phyloP scores from a whole-genome alignment of 1,140 invertebrate species.

The Helicoverpa armigera region DNA sequence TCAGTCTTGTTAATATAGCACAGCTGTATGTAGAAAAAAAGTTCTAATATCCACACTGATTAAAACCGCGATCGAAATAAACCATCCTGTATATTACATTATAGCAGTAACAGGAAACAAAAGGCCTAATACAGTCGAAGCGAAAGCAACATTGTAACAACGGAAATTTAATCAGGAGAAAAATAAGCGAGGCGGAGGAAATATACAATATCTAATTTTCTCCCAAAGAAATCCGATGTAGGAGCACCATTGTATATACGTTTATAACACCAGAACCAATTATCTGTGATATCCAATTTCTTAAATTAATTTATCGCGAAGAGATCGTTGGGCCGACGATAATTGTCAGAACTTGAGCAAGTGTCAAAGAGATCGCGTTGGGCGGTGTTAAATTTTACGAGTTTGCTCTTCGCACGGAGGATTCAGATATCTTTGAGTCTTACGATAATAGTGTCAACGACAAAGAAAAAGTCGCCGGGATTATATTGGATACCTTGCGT shows the following conservation, averaged over 20 bases:
- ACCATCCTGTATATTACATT: slow-evolving; percentile 10
- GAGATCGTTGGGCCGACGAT: slow-evolving; percentile 30
- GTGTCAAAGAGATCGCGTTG: slow-evolving; percentile 35
- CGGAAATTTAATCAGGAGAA: slow-evolving; percentile 45
- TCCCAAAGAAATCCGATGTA: slow-evolving; percentile 37
- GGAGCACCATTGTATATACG: slow-evolving; percentile 22
- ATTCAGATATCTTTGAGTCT: slow-evolving; percentile 7
- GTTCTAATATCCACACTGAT: neutral
- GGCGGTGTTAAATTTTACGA: slow-evolving; percentile 38
- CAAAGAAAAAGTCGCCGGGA: neutral
- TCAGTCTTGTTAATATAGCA: too few relatives aligned
- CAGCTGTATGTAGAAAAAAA: neutral
- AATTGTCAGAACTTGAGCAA: slow-evolving; percentile 43
- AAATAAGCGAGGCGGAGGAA: slow-evolving; percentile 20
- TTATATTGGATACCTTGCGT: slow-evolving; percentile 18
- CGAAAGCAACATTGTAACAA: slow-evolving; percentile 17
- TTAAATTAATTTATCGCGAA: slow-evolving; percentile 46
- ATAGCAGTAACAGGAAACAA: slow-evolving; percentile 25
- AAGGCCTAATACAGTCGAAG: slow-evolving; percentile 37
- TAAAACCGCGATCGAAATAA: neutral
- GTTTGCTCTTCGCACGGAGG: neutral
- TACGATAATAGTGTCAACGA: slow-evolving; percentile 16
- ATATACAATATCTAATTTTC: slow-evolving; percentile 45
- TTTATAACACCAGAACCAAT: slow-evolving; percentile 36
- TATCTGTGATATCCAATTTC: slow-evolving; percentile 48